Percentiles rank a stretch among this genome's conserved stretches.
Conservation (phyloP, 30 jellyfish, hydroid and myxozoan genomes). For the Chironex yamaguchii region DNA sequence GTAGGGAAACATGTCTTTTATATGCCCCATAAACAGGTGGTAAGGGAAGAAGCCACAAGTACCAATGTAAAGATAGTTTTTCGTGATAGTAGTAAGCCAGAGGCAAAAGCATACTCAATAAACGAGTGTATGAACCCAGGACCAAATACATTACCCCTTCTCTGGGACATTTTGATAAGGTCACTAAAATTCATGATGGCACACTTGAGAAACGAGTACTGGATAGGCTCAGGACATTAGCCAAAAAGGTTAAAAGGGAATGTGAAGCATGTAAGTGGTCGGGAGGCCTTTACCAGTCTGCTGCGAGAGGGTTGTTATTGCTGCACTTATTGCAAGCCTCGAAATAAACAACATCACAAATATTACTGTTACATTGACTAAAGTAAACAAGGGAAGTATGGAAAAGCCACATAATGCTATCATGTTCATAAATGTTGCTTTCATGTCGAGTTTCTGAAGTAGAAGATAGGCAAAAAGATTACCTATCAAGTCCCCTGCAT, state of each 20-base stretch:
- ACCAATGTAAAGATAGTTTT: conserved; percentile 63
- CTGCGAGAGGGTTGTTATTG: not conserved
- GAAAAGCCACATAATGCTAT: not conserved
- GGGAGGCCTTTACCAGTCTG: not conserved
- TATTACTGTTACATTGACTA: too few species aligned
- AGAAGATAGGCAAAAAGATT: not conserved
- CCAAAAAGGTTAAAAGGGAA: too few species aligned
- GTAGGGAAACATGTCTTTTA: conserved; percentile 40
- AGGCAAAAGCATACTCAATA: conserved; percentile 34
- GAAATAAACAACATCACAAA: not conserved
- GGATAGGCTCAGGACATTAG: too few species aligned
- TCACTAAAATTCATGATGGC: too few species aligned
- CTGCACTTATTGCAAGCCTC: not conserved
- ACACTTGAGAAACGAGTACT: too few species aligned
- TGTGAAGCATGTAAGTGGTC: too few species aligned
- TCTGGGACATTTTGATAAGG: too few species aligned
- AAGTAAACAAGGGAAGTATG: not conserved
- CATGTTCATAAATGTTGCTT: not conserved
- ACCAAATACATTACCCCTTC: too few species aligned
- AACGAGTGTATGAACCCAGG: conserved; percentile 67
- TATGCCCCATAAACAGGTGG: conserved; percentile 66
- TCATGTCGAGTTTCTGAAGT: not conserved
- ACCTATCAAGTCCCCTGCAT: not conserved
- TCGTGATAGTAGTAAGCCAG: conserved; percentile 69
- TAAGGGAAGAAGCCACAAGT: conserved; percentile 58